Evolutionary conservation across 2,888 invertebrate species (phyloP), one percentile per base, ranked within the genome.

Genomic region (Branchinecta sandiegonensis): DNA sequence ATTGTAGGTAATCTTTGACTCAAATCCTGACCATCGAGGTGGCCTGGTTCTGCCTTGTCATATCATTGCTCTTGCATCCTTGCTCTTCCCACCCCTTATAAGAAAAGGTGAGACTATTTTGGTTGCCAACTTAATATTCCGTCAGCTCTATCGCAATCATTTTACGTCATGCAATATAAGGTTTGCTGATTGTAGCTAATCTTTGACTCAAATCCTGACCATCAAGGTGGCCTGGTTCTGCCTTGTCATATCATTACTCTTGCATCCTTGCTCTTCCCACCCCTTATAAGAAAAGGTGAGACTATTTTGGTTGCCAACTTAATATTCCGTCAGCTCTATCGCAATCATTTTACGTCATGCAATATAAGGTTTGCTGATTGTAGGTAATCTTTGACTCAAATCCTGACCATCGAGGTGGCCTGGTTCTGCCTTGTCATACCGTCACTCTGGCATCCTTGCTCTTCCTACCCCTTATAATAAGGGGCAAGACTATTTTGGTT

Each of bases 1-100:
- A n/a, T n/a, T n/a, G 63, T 56, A 17, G 63, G 63, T 56, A 56
- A 56, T 56, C 63, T 10, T 37, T 56, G 63, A 56, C 63, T 56
- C 63, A 56, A 56, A 56, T 56, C 23, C 23, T 23, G 23, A 56
- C 63, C 23, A 56, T 17, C 14, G 63, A 56, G 10, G 14, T 56
- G 10, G 23, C 14, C 63, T 10, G 63, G 23, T 23, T 56, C 9
- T 56, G 63, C 12, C 63, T 56, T 56, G 9, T 56, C 63, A 8
- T 10, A 56, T 2, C 12, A 10, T 56, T 56, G 8, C 9, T 56
- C 63, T 56, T 17, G 9, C 9, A 56, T 14, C 56, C 56, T 56
- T 56, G 56, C 56, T 56, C 56, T 56, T 56, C 56, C 10, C n/a
- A 56, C 37, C 37, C 37, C 2, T 37, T 37, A 37, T 37, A 37